These are phyloP conservation scores for Eustalomyia histrio DNA, from an alignment of 2,888 invertebrate species.

Conservation along the genomic window DNA sequence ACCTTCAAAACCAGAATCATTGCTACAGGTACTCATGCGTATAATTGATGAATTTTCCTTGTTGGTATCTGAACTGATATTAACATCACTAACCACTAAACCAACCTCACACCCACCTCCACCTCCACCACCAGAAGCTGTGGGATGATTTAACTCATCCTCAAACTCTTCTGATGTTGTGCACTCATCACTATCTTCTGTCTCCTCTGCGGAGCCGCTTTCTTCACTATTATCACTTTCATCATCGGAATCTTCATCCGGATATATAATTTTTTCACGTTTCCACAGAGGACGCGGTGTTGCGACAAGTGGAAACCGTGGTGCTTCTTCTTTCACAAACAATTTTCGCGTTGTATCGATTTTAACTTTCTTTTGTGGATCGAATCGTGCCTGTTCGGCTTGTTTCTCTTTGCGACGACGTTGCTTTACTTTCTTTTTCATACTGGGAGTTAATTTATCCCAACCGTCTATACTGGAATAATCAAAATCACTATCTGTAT, in stretches of 20 bases:
- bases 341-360: slow-evolving; percentile 78
- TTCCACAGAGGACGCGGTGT: slow-evolving; percentile 83
- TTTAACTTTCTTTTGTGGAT: slow-evolving; percentile 79
- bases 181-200: slow-evolving; percentile 77
- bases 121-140: slow-evolving; percentile 34
- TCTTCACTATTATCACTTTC: slow-evolving; percentile 78
- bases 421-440: slow-evolving; percentile 78
- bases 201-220: slow-evolving; percentile 71
- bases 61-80: slow-evolving; percentile 66
- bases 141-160: slow-evolving; percentile 70
- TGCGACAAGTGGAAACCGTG: slow-evolving; percentile 82
- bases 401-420: slow-evolving; percentile 76
- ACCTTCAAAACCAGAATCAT: slow-evolving; percentile 90
- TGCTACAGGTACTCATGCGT: slow-evolving; percentile 87
- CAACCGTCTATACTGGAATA: slow-evolving; percentile 77
- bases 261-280: slow-evolving; percentile 80
- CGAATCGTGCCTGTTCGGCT: slow-evolving; percentile 76
- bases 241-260: slow-evolving; percentile 79
- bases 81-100: slow-evolving; percentile 25
- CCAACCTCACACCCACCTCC: slow-evolving; percentile 31
- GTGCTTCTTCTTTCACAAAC: slow-evolving; percentile 81
- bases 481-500: slow-evolving; percentile 73
- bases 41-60: slow-evolving; percentile 76
- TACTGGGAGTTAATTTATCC: slow-evolving; percentile 75
- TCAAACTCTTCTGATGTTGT: slow-evolving; percentile 74